Percentiles rank a stretch among this genome's conserved stretches.
Conservation (phyloP, 2,888 invertebrate genomes). For the Plutella xylostella region DNA sequence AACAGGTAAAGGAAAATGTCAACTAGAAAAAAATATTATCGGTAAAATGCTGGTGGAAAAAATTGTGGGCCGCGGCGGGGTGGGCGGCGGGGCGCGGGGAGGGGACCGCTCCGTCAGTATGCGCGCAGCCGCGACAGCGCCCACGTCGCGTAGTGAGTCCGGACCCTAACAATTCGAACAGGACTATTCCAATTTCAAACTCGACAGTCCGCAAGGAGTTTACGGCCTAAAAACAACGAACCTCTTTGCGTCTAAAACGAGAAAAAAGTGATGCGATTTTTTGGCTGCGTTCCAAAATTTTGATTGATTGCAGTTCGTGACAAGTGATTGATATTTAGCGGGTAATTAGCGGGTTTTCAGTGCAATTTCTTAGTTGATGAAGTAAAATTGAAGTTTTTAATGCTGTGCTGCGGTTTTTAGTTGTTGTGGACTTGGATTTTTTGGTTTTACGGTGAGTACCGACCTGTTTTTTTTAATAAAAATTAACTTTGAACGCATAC, state of each 20-base stretch:
- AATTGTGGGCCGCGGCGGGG: background rate
- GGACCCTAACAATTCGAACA: background rate
- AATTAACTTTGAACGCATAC: background rate
- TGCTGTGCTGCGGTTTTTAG: constrained; percentile 29
- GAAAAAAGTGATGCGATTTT: constrained; percentile 26
- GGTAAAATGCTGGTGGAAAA: background rate
- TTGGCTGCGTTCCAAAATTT: constrained; percentile 55
- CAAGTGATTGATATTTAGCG: constrained; percentile 43
- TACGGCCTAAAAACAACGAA: too few relatives aligned
- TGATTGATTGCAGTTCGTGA: constrained; percentile 31
- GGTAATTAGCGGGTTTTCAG: constrained; percentile 28
- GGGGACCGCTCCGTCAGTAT: background rate
- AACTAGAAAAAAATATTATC: constrained; percentile 27
- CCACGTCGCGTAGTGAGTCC: background rate
- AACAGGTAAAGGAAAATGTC: constrained; percentile 21
- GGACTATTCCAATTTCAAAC: background rate
- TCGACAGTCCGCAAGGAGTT: too few relatives aligned
- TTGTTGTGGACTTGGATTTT: constrained; percentile 45
- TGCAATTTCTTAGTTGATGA: background rate
- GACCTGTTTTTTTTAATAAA: constrained; percentile 12
- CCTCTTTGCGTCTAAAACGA: background rate
- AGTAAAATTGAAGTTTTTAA: constrained; percentile 25
- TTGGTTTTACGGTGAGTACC: constrained; percentile 43
- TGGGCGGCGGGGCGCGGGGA: background rate
- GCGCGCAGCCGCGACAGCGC: background rate